phyloP scores from a whole-genome alignment of 2,113 vertebrate species.

The Planiliza haematocheilus region DNA sequence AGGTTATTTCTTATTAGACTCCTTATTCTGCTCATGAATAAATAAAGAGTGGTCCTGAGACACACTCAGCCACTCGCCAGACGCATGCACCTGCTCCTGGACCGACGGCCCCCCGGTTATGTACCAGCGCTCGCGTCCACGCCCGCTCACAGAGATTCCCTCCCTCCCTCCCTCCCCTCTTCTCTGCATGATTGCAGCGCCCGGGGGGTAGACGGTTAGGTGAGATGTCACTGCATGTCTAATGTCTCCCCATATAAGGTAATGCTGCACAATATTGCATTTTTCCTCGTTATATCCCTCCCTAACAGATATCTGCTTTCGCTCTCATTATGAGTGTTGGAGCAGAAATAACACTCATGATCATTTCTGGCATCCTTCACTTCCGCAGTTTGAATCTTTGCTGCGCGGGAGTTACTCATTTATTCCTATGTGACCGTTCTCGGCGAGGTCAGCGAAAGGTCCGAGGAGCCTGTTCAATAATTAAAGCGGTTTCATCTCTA shows the following conservation, averaged over 20 bases:
- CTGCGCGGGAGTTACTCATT: slow-evolving; percentile 13
- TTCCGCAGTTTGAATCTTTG: neutral
- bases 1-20: slow-evolving; percentile 60
- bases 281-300: neutral
- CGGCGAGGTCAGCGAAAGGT: slow-evolving; percentile 64
- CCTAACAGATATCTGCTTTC: neutral
- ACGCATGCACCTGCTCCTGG: slow-evolving; percentile 69
- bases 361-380: slow-evolving; percentile 17
- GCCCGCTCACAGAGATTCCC: slow-evolving; percentile 15
- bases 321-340: slow-evolving; percentile 32
- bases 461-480: slow-evolving; percentile 68
- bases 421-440: slow-evolving; percentile 36
- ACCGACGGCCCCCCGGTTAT: slow-evolving; percentile 59
- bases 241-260: slow-evolving; percentile 40
- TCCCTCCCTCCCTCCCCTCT: slow-evolving; percentile 1
- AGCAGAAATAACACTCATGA: slow-evolving; percentile 29
- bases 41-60: slow-evolving; percentile 65
- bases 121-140: slow-evolving; percentile 7
- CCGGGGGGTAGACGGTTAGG: slow-evolving; percentile 52
- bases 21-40: slow-evolving; percentile 75
- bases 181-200: slow-evolving; percentile 60
- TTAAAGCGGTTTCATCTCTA: slow-evolving; percentile 66
- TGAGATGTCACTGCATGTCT: slow-evolving; percentile 53
- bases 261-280: slow-evolving; percentile 22
- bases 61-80: slow-evolving; percentile 60